Base-by-base conservation (phyloP, 2,888 invertebrate species). In the Zygogramma bicolorata region DNA sequence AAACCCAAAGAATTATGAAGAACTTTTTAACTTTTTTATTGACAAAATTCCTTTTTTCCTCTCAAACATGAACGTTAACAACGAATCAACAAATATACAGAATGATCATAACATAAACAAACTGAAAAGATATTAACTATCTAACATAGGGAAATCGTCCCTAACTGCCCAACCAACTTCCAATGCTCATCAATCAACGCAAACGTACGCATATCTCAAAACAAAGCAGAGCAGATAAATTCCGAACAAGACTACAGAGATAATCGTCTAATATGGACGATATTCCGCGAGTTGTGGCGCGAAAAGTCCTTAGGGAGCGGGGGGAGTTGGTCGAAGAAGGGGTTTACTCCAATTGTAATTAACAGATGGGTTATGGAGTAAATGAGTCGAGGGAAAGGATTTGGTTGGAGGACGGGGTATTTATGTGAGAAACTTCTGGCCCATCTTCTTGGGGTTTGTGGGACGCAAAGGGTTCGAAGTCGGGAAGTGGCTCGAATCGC, bases 291-390 rank as follows among this genome's bases (percentile, higher is more conserved):
- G 13, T 22, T 25, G 38, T 6, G 40, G 40, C 20, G 40, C 27
- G 40, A 61, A 34, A 49, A 29, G 34, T 38, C 57, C 18, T 49
- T 65, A 65, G 65, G 60, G 53, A 53, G 65, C 29, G 29, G 27
- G 71, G 20, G 25, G 59, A 63, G 49, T 58, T 10, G 46, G 46
- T 20, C 20, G 46, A 8, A 46, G 46, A 46, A 63, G 63, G 57
- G 62, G 58, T 58, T 68, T 31, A 58, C 53, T 75, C 72, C 57
- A 67, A 57, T 34, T 58, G 75, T 80, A 81, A 81, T 81, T 80
- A 81, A 80, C 81, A 80, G 78, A 81, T 80, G 81, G 81, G 79
- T 80, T 80, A 79, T 78, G 78, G 78, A 74, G 78, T 73, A 77
- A 81, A 81, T 77, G 81, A 76, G 72, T 76, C 79, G 49, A 62